Conservation (phyloP, 2,797 vertebrate species). For the Sus cebifrons region DNA sequence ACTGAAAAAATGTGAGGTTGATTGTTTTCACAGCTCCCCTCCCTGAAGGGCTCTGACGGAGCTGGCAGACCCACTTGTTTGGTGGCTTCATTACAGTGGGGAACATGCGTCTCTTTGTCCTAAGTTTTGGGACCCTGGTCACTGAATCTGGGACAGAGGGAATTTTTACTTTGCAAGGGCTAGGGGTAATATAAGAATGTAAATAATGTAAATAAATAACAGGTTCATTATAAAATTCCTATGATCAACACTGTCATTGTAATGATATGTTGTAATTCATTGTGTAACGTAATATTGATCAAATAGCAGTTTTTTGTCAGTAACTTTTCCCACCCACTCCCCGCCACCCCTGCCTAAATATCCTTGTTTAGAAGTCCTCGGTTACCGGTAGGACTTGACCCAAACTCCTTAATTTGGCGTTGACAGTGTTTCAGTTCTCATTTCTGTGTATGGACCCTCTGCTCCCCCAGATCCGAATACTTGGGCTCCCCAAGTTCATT, state of each 20-base stretch:
- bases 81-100: background rate
- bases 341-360: background rate
- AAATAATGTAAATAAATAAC: slow-evolving; percentile 6
- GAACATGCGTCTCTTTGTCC: background rate
- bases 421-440: background rate
- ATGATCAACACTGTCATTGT: background rate
- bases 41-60: background rate
- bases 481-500: too few relatives aligned
- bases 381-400: background rate
- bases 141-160: background rate
- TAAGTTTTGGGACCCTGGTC: background rate
- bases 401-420: background rate
- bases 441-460: background rate
- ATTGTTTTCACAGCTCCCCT: background rate
- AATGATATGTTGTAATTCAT: background rate
- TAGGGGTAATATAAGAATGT: background rate
- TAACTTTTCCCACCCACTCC: background rate
- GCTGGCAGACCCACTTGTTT: background rate
- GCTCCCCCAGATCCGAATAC: background rate
- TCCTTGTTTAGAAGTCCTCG: background rate
- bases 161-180: background rate
- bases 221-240: background rate
- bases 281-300: background rate
- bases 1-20: too few relatives aligned
- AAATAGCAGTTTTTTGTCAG: background rate